phyloP scores from a whole-genome alignment of 92 coral and sea anemone genomes.

The Palythoa caribaeorum region DNA sequence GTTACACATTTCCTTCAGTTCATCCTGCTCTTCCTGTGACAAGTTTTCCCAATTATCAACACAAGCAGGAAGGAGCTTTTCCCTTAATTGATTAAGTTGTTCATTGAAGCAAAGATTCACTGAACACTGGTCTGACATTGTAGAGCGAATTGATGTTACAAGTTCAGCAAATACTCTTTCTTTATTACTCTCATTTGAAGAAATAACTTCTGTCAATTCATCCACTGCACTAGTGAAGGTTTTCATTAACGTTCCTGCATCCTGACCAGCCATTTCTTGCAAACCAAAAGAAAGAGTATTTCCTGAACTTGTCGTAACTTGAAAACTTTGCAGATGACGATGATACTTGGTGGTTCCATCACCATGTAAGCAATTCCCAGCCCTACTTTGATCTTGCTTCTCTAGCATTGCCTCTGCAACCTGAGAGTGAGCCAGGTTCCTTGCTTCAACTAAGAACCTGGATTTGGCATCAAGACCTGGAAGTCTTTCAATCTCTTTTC shows the following conservation, averaged over 20 bases:
- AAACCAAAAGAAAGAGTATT: slow-evolving; percentile 21
- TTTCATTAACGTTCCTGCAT: slow-evolving; percentile 1
- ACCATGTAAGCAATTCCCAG: slow-evolving; percentile 12
- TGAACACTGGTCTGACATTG: slow-evolving; percentile 46
- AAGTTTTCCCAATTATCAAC: slow-evolving; percentile 47
- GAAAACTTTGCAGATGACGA: slow-evolving; percentile 2
- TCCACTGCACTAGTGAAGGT: not conserved
- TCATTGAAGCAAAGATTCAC: slow-evolving; percentile 38
- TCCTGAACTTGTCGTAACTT: slow-evolving; percentile 5
- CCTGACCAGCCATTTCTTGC: slow-evolving; percentile 9
- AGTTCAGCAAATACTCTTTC: slow-evolving; percentile 35
- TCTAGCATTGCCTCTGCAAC: slow-evolving; percentile 4
- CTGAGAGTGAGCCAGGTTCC: slow-evolving; percentile 2
- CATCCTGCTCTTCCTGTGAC: slow-evolving; percentile 17
- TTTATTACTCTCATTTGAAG: slow-evolving; percentile 1
- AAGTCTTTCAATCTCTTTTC: not conserved
- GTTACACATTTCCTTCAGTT: slow-evolving; percentile 43
- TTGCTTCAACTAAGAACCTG: not conserved
- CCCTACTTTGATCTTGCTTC: not conserved
- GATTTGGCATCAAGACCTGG: not conserved
- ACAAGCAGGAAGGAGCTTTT: slow-evolving; percentile 25
- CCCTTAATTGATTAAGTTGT: slow-evolving; percentile 27
- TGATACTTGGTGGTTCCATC: slow-evolving; percentile 10
- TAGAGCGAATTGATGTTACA: slow-evolving; percentile 35
- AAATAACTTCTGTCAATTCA: not conserved